Evolutionary conservation across 2,797 vertebrate species (phyloP), one percentile per base, ranked within the genome.

Genomic region (Coccyzus lansbergi): DNA sequence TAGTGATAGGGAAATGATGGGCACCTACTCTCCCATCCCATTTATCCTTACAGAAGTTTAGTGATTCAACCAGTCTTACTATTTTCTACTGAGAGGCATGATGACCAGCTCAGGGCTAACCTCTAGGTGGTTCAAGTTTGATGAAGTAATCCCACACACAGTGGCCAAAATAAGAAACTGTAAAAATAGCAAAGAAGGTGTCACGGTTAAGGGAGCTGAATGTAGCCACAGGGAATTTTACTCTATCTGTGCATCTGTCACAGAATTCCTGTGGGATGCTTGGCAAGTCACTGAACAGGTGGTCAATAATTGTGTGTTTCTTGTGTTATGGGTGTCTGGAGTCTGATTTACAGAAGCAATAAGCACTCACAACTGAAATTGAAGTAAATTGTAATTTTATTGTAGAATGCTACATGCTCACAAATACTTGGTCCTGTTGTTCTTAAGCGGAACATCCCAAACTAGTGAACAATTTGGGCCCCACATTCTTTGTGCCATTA

Each of bases 261-360:
- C 60, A 71, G 60, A 93, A 96, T 94, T 96, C 96, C 92, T 96
- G 24, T 56, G 94, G 88, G 95, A 94, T 63, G 26, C 46, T 85
- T 90, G 83, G 92, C 60, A 95, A 96, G 90, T 88, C 93, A 93
- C 75, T 83, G 95, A 96, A 95, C 95, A 96, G 95, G 96, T 96
- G 96, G 95, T 93, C 93, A 96, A 95, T 96, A 95, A 96, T 96
- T 85, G 94, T 95, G 95, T 96, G 88, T 95, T 95, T 95, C 94
- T 96, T 94, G 86, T 93, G 70, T 94, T 96, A 96, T 94, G 90
- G 94, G 94, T 96, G 78, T 90, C 95, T 96, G 60, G 94, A 95
- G 96, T 46, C 94, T 96, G 95, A 95, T 95, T 96, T 95, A 94
- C 93, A 94, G 90, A 90, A 81, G 90, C 83, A 94, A 86, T 96